phyloP scores from a whole-genome alignment of 2,113 vertebrate genomes.

The Phalacrocorax aristotelis region DNA sequence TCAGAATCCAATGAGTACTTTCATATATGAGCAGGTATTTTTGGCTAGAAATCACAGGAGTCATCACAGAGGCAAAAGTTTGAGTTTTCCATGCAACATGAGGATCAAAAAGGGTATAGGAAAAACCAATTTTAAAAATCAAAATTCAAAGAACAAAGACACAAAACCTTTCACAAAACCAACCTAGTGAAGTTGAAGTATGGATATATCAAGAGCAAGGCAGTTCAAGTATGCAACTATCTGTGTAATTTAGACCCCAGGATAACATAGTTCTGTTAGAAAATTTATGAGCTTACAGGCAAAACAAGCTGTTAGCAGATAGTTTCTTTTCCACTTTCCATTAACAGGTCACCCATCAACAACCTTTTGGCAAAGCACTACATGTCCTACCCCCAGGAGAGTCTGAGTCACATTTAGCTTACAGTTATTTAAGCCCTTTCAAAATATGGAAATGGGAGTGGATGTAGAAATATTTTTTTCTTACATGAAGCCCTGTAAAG shows the following conservation, averaged over 20 bases:
- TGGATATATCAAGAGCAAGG: neutral
- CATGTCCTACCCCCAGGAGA: neutral
- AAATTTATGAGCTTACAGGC: slow-evolving; percentile 1
- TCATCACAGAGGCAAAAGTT: neutral
- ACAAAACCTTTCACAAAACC: neutral
- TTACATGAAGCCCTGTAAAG: neutral
- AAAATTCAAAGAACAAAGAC: neutral
- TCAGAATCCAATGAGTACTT: neutral
- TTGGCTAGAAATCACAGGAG: neutral
- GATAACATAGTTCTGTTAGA: neutral
- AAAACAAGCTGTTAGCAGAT: slow-evolving; percentile 10
- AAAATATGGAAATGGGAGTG: neutral
- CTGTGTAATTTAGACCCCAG: neutral
- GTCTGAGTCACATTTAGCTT: neutral
- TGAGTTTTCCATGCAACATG: neutral
- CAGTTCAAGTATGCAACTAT: neutral
- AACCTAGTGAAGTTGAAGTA: neutral
- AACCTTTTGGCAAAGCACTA: neutral
- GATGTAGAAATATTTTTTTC: neutral
- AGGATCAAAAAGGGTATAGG: neutral
- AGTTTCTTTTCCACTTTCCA: neutral
- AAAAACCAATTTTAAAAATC: neutral
- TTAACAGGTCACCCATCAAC: neutral
- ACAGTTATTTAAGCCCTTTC: neutral
- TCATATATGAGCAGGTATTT: neutral